A percentile compares a stretch with the other conserved stretches of the same genome.
These are phyloP conservation scores for Mythimna pallens DNA, from an alignment of 2,888 invertebrate species.

Conservation along the genomic window DNA sequence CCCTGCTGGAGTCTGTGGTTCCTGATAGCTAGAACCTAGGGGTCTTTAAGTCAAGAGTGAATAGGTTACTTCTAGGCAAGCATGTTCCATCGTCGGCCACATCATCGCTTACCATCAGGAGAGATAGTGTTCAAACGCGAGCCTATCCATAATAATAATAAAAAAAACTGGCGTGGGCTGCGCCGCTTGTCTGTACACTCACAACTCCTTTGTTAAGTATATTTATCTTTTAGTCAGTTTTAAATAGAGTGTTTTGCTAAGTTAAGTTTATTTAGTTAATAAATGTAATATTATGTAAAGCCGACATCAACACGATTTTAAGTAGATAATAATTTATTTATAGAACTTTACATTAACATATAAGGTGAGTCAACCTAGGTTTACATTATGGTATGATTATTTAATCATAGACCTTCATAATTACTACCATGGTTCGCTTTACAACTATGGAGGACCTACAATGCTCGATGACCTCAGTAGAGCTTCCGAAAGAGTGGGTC, in stretches of 20 bases:
- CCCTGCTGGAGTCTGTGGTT: no score
- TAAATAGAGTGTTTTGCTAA: neutral
- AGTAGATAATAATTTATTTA: slow-evolving; percentile 29
- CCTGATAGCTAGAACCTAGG: no score
- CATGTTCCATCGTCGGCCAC: no score
- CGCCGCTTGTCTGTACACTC: neutral
- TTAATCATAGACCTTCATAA: neutral
- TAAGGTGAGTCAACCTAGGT: neutral
- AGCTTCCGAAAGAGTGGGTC: no score
- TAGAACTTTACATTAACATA: slow-evolving; percentile 14
- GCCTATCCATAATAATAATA: no score
- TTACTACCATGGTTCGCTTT: neutral
- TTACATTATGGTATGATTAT: neutral
- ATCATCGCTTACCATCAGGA: no score
- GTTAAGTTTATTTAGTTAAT: neutral
- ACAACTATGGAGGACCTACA: no score
- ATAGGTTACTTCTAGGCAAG: no score
- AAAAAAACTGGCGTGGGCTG: no score
- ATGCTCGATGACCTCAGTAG: no score
- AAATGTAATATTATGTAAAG: slow-evolving; percentile 13
- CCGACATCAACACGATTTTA: slow-evolving; percentile 20
- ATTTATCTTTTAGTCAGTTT: neutral
- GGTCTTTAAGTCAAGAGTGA: no score
- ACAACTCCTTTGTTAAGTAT: neutral
- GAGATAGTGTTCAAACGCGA: no score